Percentiles rank a stretch among this genome's conserved stretches.
These are phyloP conservation scores for Silurus asotus DNA, from an alignment of 2,113 vertebrate genomes.

Conservation along the genomic window DNA sequence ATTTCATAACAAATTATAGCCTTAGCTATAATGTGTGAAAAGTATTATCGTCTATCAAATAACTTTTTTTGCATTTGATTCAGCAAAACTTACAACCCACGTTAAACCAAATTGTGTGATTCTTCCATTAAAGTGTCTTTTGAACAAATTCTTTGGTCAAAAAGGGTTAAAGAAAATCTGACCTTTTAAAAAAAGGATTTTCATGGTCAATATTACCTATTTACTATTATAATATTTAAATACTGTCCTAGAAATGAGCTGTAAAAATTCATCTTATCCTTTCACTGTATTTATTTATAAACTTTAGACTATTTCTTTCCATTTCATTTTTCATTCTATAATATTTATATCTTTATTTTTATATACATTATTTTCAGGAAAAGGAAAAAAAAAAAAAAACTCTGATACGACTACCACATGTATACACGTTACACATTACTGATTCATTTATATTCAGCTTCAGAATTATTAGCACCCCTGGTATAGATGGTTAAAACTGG, in stretches of 20 bases:
- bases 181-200: neutral
- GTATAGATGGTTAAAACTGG: neutral
- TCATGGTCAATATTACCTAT: neutral
- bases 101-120: neutral
- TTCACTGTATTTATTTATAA: neutral
- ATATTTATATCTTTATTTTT: no score
- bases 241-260: neutral
- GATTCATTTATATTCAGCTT: neutral
- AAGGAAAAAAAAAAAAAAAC: neutral
- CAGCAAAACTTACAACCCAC: neutral
- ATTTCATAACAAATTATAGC: neutral
- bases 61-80: neutral
- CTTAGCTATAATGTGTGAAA: neutral
- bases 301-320: neutral
- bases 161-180: neutral
- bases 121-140: neutral
- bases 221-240: neutral
- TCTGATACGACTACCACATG: neutral
- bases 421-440: neutral
- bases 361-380: no score
- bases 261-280: neutral
- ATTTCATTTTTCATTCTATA: neutral
- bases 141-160: neutral
- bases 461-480: constrained; percentile 3
- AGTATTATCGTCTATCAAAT: neutral